Evolutionary conservation across 2,797 vertebrate genomes (phyloP).

Genomic region (Serranus cabrilla): DNA sequence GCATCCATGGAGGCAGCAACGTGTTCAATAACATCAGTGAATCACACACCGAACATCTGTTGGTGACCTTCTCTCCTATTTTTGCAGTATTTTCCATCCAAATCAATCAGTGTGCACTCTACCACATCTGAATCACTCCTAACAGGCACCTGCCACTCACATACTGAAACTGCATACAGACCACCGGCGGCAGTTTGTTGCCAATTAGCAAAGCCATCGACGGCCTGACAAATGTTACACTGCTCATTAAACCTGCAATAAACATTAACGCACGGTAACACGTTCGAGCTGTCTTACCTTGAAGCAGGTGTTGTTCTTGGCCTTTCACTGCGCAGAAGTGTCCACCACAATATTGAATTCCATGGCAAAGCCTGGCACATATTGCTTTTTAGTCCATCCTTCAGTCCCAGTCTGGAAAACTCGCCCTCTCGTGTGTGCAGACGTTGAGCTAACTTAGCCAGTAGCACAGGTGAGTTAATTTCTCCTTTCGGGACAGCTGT

Average conservation of each 20-base stretch:
- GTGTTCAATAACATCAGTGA: neutral
- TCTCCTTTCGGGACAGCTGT: neutral
- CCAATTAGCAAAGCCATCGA: slow-evolving; percentile 23
- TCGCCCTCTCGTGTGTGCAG: neutral
- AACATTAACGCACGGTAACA: neutral
- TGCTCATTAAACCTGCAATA: slow-evolving; percentile 20
- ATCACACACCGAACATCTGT: slow-evolving; percentile 27
- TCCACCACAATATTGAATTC: neutral
- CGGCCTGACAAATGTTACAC: neutral
- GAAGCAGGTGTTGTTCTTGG: neutral
- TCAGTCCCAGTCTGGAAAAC: neutral
- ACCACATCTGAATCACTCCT: slow-evolving; percentile 5
- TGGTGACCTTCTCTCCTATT: slow-evolving; percentile 11
- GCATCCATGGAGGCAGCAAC: slow-evolving; percentile 28
- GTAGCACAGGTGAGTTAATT: neutral
- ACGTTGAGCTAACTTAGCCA: neutral
- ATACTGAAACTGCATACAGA: neutral
- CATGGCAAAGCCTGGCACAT: neutral
- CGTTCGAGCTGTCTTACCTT: slow-evolving; percentile 6
- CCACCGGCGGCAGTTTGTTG: neutral
- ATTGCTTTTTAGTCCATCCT: neutral
- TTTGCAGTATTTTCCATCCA: neutral
- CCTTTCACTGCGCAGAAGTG: neutral
- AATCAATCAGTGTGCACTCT: slow-evolving; percentile 8
- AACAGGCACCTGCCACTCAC: slow-evolving; percentile 37